Evolutionary conservation across 2,797 vertebrate species (phyloP), one percentile per base, ranked within the genome.

Genomic region (Numenius phaeopus): DNA sequence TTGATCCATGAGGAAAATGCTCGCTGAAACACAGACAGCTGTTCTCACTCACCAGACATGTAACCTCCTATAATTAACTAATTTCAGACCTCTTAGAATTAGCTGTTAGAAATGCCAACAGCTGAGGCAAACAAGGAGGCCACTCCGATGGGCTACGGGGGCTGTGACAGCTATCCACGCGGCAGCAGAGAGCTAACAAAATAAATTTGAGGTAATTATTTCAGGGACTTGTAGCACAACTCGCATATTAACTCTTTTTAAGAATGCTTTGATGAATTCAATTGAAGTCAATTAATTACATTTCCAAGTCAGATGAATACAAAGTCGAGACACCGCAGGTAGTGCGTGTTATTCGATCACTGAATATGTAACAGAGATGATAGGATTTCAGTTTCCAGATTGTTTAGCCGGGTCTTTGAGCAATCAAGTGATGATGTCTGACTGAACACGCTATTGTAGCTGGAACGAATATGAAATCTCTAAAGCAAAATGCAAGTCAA

Each of bases 201-300:
- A 92, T 72, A 92, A 82, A 98, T 86, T n/a, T 27, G 76, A 96
- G 95, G 91, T 84, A 95, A 95, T 96, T 90, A 96, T 92, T 85
- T 83, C 71, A 88, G 95, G 81, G 91, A 95, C 50, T 96, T 92
- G 85, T 57, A 96, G 83, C 52, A 83, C 90, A 96, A 94, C 58
- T 96, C 15, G 22, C 93, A 79, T 85, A 94, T 97, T 97, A 97
- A 97, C 88, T 97, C 90, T 87, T 81, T 95, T 96, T 94, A 95
- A 76, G 87, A 95, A 83, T 65, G 86, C 93, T 94, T 96, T 96
- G 94, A 97, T 95, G 80, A 98, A 95, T 97, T 83, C 94, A 93
- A 93, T n/a, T 97, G 94, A 98, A 97, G 92, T 96, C 89, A 97
- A 97, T 97, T 97, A 94, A 97, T 96, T 98, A 96, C 95, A 97